Conservation (phyloP, 2,888 invertebrate genomes). For the Xestia xanthographa region DNA sequence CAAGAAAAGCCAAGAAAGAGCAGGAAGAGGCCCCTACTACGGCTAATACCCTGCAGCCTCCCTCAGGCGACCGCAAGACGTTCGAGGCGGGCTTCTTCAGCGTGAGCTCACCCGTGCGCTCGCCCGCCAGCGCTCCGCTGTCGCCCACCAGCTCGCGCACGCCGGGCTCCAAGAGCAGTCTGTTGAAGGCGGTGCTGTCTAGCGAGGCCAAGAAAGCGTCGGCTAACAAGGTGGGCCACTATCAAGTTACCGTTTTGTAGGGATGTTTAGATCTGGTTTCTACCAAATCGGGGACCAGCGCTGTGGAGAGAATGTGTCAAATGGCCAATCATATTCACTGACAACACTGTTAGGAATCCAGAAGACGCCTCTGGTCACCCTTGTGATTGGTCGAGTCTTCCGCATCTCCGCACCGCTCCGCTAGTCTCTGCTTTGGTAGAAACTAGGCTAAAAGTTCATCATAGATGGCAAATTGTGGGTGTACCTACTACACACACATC, state of each 20-base stretch:
- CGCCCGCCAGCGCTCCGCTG: conserved; percentile 23
- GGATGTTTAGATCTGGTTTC: neutral
- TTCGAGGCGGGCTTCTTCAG: conserved; percentile 88
- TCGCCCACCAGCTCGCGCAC: conserved; percentile 45
- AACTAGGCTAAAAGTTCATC: too few relatives aligned
- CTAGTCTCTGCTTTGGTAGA: neutral
- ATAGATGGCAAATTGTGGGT: neutral
- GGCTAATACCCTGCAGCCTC: conserved; percentile 1
- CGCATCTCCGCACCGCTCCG: neutral
- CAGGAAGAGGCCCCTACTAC: conserved; percentile 54
- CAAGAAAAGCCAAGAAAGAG: conserved; percentile 81
- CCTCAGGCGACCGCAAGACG: conserved; percentile 71
- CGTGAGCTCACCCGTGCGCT: conserved; percentile 83
- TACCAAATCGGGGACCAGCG: neutral
- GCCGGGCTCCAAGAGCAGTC: conserved; percentile 57
- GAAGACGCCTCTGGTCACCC: neutral
- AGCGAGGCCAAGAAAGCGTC: conserved; percentile 84
- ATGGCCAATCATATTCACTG: neutral
- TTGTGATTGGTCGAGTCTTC: neutral
- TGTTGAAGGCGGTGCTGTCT: conserved; percentile 82
- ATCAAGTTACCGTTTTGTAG: neutral
- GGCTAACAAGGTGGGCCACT: conserved; percentile 75
- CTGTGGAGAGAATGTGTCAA: neutral
- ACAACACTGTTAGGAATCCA: neutral
- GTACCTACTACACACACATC: neutral